These are phyloP conservation scores for Danio aesculapii DNA, from an alignment of 2,797 vertebrate genomes.

Conservation along the genomic window DNA sequence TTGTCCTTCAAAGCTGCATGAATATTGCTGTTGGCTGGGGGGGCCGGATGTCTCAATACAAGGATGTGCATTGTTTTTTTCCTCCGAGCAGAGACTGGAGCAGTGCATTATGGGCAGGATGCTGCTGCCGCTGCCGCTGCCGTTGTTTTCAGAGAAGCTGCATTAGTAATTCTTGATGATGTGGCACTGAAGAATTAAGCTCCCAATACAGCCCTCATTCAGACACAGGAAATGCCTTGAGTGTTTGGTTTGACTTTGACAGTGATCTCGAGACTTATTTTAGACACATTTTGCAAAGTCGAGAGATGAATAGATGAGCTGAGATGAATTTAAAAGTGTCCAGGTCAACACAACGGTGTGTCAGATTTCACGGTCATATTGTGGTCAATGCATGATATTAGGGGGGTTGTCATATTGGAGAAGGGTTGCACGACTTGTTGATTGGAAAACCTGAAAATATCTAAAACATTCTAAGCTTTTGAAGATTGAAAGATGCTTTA, in stretches of 20 bases:
- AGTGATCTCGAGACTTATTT: conserved; percentile 24
- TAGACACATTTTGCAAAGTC: not conserved
- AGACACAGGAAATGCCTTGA: conserved; percentile 38
- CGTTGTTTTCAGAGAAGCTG: conserved; percentile 31
- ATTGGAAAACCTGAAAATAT: not conserved
- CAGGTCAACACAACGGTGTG: not conserved
- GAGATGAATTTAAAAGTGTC: not conserved
- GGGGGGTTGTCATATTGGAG: not conserved
- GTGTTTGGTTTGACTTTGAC: conserved; percentile 22
- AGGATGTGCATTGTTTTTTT: conserved; percentile 64
- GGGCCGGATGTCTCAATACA: conserved; percentile 59
- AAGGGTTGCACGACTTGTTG: not conserved
- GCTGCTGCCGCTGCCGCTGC: conserved; percentile 12
- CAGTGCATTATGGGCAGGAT: conserved; percentile 44
- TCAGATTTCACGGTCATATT: not conserved
- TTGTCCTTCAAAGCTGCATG: conserved; percentile 63
- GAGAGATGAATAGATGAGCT: conserved; percentile 9
- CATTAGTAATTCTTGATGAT: conserved; percentile 48
- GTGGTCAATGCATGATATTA: not conserved
- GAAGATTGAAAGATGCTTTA: too few relatives aligned
- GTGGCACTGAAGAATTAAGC: conserved; percentile 38
- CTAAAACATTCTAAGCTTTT: not conserved
- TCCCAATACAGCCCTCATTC: conserved; percentile 28
- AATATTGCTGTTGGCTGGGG: conserved; percentile 59
- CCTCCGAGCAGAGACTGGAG: conserved; percentile 37